Evolutionary conservation across 2,888 invertebrate genomes (phyloP), one percentile per base, ranked within the genome.

Genomic region (Sinotaia quadrata): DNA sequence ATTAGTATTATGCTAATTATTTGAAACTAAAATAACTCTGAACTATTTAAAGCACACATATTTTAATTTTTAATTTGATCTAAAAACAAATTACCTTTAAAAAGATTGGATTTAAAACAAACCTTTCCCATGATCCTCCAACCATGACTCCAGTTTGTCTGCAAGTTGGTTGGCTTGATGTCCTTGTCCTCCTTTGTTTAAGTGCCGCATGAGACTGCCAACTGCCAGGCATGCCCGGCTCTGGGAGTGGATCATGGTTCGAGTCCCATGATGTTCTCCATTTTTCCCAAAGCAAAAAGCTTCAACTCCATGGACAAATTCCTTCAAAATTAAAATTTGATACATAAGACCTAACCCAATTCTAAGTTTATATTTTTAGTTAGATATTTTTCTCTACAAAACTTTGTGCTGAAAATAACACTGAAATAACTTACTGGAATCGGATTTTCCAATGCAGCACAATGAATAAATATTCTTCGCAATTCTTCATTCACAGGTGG

Each of bases 191-290:
- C 59, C 68, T 15, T 68, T 52, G 33, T 74, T 68, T 1, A 79
- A 57, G 8, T 70, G 70, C 67, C 77, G 78, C 10, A 75, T 74
- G 61, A 80, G 71, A 2, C 77, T 72, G 4, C 78, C 78, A 1
- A 79, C 52, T 2, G 79, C 73, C 5, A 81, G 69, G 65, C 81
- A 81, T 0, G 81, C 79, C 62, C 78, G 58, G 33, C 71, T 79
- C 37, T 77, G 72, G 18, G 73, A 76, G 44, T 67, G 67, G 7
- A 31, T 54, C 54, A 54, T 54, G 2, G 8, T 29, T 31, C 27
- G 63, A 37, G 24, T 57, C 41, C 70, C 58, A 37, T 71, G 65
- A 36, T 68, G 56, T 33, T 61, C 57, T 33, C 61, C 37, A 34
- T 61, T 29, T 10, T 34, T 27, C 36, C 72, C 72, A 66, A 71